These are phyloP conservation scores for Callyntrura sp. DNA, from an alignment of 2,888 invertebrate species.

Conservation along the genomic window DNA sequence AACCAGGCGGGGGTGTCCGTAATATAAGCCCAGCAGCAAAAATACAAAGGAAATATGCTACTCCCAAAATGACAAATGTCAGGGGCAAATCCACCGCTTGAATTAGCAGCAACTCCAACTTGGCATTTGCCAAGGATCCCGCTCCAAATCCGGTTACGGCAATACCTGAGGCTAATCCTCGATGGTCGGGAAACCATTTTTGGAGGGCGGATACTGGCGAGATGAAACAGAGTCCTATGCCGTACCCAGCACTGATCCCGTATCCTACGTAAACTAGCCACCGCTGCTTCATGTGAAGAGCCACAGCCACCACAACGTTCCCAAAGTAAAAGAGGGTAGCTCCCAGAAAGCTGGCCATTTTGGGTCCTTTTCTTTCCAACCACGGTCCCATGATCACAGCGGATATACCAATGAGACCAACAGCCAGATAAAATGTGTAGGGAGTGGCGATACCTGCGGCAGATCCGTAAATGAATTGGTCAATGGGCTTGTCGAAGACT, in stretches of 20 bases:
- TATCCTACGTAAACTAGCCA: slow-evolving; percentile 79
- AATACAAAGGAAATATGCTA: slow-evolving; percentile 64
- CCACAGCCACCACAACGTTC: slow-evolving; percentile 77
- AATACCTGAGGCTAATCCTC: slow-evolving; percentile 81
- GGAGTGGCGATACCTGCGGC: neutral
- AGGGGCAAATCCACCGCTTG: slow-evolving; percentile 76
- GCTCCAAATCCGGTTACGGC: slow-evolving; percentile 82
- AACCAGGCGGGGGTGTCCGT: slow-evolving; percentile 7
- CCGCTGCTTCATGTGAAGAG: slow-evolving; percentile 73
- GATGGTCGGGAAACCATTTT: slow-evolving; percentile 82
- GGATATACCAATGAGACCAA: slow-evolving; percentile 78
- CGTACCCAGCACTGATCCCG: slow-evolving; percentile 69
- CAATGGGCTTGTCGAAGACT: slow-evolving; percentile 81
- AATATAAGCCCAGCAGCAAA: neutral
- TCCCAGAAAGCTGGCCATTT: slow-evolving; percentile 69
- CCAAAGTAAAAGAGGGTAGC: slow-evolving; percentile 78
- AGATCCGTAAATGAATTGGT: slow-evolving; percentile 73
- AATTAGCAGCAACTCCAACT: slow-evolving; percentile 78
- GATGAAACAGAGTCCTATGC: slow-evolving; percentile 79
- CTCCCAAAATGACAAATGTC: slow-evolving; percentile 80
- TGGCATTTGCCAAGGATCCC: slow-evolving; percentile 79
- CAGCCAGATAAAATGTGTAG: slow-evolving; percentile 81
- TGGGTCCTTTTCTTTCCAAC: slow-evolving; percentile 82
- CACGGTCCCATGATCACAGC: slow-evolving; percentile 82
- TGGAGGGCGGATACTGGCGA: slow-evolving; percentile 81